phyloP scores from a whole-genome alignment of 2,888 invertebrate species.

The Trachelus iudaicus region DNA sequence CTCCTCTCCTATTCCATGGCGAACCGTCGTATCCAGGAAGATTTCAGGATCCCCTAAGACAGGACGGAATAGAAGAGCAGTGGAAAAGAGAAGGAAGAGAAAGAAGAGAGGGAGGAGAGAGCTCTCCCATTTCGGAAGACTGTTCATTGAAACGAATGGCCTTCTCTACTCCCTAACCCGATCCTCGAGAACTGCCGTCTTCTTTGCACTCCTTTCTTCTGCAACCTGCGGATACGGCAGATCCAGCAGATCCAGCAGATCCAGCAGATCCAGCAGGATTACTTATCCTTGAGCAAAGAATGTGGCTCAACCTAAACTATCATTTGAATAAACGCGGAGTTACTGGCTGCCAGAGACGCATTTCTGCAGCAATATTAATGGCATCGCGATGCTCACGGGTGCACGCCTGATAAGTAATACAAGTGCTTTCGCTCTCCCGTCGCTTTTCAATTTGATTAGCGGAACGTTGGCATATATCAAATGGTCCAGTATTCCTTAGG shows the following conservation, averaged over 20 bases:
- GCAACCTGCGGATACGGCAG: neutral
- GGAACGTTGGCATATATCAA: too few relatives aligned
- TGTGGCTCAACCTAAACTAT: conserved; percentile 55
- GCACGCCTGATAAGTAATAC: too few relatives aligned
- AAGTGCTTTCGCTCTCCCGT: too few relatives aligned
- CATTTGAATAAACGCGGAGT: conserved; percentile 62
- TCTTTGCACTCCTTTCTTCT: conserved; percentile 10
- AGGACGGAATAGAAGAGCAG: conserved; percentile 25
- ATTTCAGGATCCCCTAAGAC: conserved; percentile 38
- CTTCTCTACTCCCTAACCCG: conserved; percentile 42
- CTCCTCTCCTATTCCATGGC: conserved; percentile 43
- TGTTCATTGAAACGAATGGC: conserved; percentile 63
- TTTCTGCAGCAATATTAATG: conserved; percentile 38
- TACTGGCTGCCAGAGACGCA: conserved; percentile 34
- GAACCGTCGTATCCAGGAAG: conserved; percentile 10
- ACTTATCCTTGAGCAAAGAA: conserved; percentile 52
- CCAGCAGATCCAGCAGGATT: conserved; percentile 42
- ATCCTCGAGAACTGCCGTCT: conserved; percentile 10
- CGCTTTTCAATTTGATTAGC: too few relatives aligned
- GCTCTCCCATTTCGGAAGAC: conserved; percentile 44
- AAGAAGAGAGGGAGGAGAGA: conserved; percentile 16
- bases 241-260: conserved; percentile 28
- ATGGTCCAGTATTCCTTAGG: too few relatives aligned
- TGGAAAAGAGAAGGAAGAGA: conserved; percentile 30
- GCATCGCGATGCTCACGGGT: conserved; percentile 25